Evolutionary conservation across 2,113 vertebrate species (phyloP).

Genomic region (Burhinus oedicnemus): DNA sequence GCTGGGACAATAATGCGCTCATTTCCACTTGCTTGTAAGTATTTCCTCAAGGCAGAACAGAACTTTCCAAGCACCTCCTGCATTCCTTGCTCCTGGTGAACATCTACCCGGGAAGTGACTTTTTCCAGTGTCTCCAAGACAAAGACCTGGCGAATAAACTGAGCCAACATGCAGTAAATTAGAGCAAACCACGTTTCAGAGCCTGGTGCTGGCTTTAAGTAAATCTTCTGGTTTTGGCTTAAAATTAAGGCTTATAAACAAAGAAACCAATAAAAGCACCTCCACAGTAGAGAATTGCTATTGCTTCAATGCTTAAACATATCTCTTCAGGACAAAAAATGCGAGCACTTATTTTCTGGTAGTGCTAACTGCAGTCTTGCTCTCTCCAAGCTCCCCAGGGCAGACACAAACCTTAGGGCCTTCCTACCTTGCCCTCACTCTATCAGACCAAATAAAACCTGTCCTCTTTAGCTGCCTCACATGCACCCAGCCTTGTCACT

Average conservation of each 20-base stretch:
- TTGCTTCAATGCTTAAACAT: background rate
- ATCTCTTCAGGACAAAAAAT: background rate
- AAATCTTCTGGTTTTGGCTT: background rate
- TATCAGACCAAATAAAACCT: background rate
- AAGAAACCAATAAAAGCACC: background rate
- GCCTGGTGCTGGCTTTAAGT: background rate
- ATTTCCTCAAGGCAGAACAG: background rate
- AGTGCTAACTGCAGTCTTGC: background rate
- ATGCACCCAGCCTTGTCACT: background rate
- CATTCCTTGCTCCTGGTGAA: constrained; percentile 22
- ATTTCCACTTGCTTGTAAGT: background rate
- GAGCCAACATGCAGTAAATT: background rate
- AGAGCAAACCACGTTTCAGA: background rate
- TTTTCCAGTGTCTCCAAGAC: background rate
- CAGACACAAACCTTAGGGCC: background rate
- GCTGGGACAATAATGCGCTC: background rate
- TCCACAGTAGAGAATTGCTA: background rate
- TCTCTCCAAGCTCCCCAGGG: background rate
- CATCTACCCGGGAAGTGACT: background rate
- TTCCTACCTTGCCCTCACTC: background rate
- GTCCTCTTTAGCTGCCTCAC: background rate
- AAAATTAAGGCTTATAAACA: background rate
- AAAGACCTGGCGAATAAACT: background rate
- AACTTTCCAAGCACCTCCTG: background rate
- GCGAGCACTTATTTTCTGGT: background rate